These are phyloP conservation scores for Bimastos eiseni DNA, from an alignment of 2,888 invertebrate genomes.

Conservation along the genomic window DNA sequence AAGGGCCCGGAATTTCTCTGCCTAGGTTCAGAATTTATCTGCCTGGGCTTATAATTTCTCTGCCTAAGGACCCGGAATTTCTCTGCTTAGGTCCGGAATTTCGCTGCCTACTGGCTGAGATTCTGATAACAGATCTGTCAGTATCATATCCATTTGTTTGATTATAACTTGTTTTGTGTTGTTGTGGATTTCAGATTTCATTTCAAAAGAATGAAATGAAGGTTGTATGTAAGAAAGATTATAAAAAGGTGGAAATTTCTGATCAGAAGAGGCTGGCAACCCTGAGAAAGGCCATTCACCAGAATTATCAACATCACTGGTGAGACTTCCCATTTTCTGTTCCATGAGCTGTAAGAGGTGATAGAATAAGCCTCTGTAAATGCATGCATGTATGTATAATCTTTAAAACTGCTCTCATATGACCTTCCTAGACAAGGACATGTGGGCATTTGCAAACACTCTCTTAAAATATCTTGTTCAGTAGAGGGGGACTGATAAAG, in stretches of 20 bases:
- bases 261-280: constrained; percentile 72
- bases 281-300: constrained; percentile 85
- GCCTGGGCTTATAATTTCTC: too few relatives aligned
- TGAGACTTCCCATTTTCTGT: constrained; percentile 46
- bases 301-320: constrained; percentile 99
- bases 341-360: neutral
- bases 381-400: too few relatives aligned
- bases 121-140: neutral
- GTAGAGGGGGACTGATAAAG: neutral
- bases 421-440: neutral
- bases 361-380: neutral
- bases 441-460: neutral
- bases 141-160: neutral
- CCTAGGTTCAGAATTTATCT: too few relatives aligned
- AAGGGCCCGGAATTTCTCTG: too few relatives aligned
- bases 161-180: neutral
- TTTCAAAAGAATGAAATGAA: constrained; percentile 73
- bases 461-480: neutral
- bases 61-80: too few relatives aligned
- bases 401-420: neutral
- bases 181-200: constrained; percentile 65
- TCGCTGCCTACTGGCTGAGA: too few relatives aligned
- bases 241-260: constrained; percentile 68
- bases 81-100: too few relatives aligned
- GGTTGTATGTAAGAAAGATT: constrained; percentile 71